phyloP scores from a whole-genome alignment of 2,888 invertebrate species.

The Aspidapion aeneum region DNA sequence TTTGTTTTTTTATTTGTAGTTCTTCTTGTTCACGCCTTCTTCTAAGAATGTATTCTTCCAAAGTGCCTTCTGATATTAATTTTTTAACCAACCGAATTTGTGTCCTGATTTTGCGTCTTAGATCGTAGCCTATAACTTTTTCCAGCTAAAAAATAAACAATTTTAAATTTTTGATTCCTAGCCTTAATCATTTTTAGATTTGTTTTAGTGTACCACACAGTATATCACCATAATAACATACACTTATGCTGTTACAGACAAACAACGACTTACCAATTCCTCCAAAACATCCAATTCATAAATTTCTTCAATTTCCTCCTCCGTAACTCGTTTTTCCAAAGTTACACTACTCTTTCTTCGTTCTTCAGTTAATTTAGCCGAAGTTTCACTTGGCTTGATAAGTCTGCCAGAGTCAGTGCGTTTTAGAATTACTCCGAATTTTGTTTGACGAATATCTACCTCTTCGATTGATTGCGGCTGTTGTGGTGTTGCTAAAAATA shows the following conservation, averaged over 20 bases:
- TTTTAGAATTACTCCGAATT: conserved; percentile 66
- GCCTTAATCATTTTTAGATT: background rate
- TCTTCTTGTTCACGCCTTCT: conserved; percentile 27
- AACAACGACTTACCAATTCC: conserved; percentile 57
- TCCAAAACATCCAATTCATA: conserved; percentile 68
- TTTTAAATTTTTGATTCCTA: conserved; percentile 4
- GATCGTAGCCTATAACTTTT: conserved; percentile 72
- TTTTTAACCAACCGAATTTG: conserved; percentile 73
- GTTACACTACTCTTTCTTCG: conserved; percentile 49
- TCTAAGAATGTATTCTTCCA: conserved; percentile 32
- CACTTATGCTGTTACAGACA: background rate
- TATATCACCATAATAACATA: too few species aligned
- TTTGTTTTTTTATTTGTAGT: conserved; percentile 6
- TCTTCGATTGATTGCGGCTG: conserved; percentile 28
- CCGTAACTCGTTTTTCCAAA: conserved; percentile 46
- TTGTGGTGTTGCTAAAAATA: conserved; percentile 3
- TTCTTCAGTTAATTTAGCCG: conserved; percentile 47
- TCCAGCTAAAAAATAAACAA: conserved; percentile 60
- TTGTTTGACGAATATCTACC: conserved; percentile 46
- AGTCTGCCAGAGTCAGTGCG: conserved; percentile 55
- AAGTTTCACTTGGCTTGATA: conserved; percentile 44
- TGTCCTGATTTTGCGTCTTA: conserved; percentile 70
- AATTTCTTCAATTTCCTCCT: conserved; percentile 67
- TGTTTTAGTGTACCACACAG: too few species aligned
- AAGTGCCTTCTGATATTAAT: conserved; percentile 46